Evolutionary conservation across 2,888 invertebrate genomes (phyloP).

Genomic region (Plagodis pulveraria): DNA sequence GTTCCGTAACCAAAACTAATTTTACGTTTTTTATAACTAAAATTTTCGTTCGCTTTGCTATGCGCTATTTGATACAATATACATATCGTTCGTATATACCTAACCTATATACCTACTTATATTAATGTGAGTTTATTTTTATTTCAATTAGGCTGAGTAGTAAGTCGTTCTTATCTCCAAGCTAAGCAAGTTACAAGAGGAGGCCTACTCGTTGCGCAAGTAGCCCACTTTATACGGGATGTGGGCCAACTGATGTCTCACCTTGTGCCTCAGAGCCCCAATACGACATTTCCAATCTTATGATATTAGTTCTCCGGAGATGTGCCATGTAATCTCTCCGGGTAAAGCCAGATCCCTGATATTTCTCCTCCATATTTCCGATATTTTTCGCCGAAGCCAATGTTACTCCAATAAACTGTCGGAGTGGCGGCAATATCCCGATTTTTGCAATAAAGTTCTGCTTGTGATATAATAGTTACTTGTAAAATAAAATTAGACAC

Average conservation of each 20-base stretch:
- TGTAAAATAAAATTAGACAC: background rate
- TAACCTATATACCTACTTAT: too few species aligned
- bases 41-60: too few species aligned
- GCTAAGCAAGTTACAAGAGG: background rate
- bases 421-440: constrained; percentile 43
- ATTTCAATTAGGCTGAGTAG: background rate
- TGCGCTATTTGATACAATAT: too few species aligned
- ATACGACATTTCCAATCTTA: constrained; percentile 37
- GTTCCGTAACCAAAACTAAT: too few species aligned
- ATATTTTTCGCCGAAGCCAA: constrained; percentile 47
- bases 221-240: constrained; percentile 2
- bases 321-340: constrained; percentile 41
- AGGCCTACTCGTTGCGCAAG: background rate
- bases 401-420: constrained; percentile 43
- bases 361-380: constrained; percentile 43
- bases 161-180: background rate
- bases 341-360: constrained; percentile 38
- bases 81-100: too few species aligned
- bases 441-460: constrained; percentile 34
- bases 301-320: constrained; percentile 41
- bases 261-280: constrained; percentile 9
- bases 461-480: constrained; percentile 8
- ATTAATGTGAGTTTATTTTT: too few species aligned
- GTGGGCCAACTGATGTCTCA: constrained; percentile 11
- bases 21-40: too few species aligned